phyloP scores from a whole-genome alignment of 2,797 vertebrate genomes.

The Amphiprion clarkii region DNA sequence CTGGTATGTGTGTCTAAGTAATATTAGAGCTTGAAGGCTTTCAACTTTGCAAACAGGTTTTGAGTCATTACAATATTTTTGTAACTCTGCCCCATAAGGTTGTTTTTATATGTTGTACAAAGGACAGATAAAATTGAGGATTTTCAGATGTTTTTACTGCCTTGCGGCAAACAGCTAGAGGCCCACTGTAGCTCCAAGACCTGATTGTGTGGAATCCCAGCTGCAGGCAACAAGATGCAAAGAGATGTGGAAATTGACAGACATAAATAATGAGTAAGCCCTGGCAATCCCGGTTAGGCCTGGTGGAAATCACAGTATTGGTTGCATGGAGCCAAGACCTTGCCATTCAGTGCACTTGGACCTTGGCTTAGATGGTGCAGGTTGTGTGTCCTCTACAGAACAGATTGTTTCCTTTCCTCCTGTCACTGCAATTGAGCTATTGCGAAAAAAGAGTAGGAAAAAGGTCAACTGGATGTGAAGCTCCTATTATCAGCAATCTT shows the following conservation, averaged over 20 bases:
- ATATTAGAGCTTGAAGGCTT: conserved; percentile 7
- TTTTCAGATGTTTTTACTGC: conserved; percentile 57
- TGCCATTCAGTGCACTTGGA: conserved; percentile 57
- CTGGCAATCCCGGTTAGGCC: conserved; percentile 59
- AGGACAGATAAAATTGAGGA: conserved; percentile 59
- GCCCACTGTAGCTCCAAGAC: conserved; percentile 38
- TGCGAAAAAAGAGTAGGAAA: conserved; percentile 77
- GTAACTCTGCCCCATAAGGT: conserved; percentile 45
- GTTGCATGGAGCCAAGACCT: conserved; percentile 65
- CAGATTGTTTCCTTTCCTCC: conserved; percentile 82
- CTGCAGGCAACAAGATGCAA: conserved; percentile 69
- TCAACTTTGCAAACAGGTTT: conserved; percentile 33
- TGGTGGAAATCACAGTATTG: conserved; percentile 70
- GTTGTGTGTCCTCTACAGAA: conserved; percentile 77
- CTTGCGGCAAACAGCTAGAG: conserved; percentile 31
- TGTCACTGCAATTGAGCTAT: conserved; percentile 84
- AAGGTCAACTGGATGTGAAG: conserved; percentile 97
- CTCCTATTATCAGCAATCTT: conserved; percentile 95
- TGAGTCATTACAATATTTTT: conserved; percentile 46
- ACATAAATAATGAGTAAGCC: conserved; percentile 75
- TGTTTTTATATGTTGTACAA: conserved; percentile 64
- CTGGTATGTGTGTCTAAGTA: neutral
- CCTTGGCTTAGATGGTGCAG: conserved; percentile 73
- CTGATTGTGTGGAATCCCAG: conserved; percentile 54
- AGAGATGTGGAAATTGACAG: conserved; percentile 66